Evolutionary conservation across 2,797 vertebrate genomes (phyloP), one percentile per base, ranked within the genome.

Genomic region (Pseudochaenichthys georgianus): DNA sequence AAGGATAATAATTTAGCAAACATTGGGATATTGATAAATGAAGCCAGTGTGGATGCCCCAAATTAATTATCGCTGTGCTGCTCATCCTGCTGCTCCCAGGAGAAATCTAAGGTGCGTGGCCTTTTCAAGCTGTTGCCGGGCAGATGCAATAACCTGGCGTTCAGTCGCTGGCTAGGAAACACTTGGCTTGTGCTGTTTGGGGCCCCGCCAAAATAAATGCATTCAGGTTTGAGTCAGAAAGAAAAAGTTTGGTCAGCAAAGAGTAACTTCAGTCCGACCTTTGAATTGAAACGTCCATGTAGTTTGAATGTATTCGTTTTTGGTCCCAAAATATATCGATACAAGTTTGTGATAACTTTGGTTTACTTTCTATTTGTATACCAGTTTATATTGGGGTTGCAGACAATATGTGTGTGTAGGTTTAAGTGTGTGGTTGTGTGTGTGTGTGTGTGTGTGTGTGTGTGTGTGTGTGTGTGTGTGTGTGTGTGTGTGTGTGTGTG

Each of bases 81-180:
- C 57, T 70, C 57, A 34, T 64, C 43, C 66, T 21, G 48, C 57
- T 17, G 59, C 65, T 73, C 75, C 77, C 66, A 5, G 31, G 71
- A 69, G 75, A 64, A 80, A 85, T 84, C 43, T 52, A 69, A 68
- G 82, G 51, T 80, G 9, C 65, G 54, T 63, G 64, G 70, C 63
- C 10, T 74, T 38, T 80, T 57, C 54, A 82, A 74, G 62, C 72
- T 59, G 66, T 69, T 58, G 64, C 78, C 59, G 11, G 55, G 70
- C 66, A 69, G 58, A 83, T 73, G 75, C 68, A 64, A 17, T 43
- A 62, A 65, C 45, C 63, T 86, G 76, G 60, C 70, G 60, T 57
- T 57, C 47, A 3, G 31, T 65, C n/a, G 46, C 47, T 81, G 75
- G 67, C 64, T 2, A 47, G 52, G 12, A 76, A 72, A 54, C 54